These are phyloP conservation scores for Heliocidaris erythrogramma DNA, from an alignment of 35 echinoderm and acorn worm genomes.

Conservation along the genomic window DNA sequence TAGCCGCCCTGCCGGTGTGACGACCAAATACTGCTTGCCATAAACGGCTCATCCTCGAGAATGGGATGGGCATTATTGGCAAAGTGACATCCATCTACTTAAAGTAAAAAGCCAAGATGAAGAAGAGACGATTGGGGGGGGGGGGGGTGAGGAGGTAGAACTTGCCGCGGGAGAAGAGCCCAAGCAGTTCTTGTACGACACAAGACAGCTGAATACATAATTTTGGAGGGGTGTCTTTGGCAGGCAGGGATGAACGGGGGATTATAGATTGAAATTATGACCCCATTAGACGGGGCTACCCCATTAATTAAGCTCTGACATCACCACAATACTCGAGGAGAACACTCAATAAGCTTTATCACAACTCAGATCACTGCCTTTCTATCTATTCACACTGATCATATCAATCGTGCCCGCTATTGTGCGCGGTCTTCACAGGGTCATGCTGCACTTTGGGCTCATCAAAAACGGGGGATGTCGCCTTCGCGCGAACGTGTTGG, in stretches of 20 bases:
- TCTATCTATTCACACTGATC: constrained; percentile 27
- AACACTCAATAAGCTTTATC: constrained; percentile 39
- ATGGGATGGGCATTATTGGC: constrained; percentile 40
- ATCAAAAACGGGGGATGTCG: constrained; percentile 31
- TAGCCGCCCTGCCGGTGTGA: constrained; percentile 36
- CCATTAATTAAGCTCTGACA: constrained; percentile 48
- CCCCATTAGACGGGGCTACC: constrained; percentile 41
- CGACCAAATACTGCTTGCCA: constrained; percentile 7
- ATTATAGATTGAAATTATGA: constrained; percentile 56
- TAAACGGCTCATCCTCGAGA: constrained; percentile 47
- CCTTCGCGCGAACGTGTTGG: neutral
- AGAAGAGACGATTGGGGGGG: neutral
- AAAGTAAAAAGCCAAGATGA: neutral
- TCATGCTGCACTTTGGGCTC: constrained; percentile 43
- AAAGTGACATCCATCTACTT: constrained; percentile 43
- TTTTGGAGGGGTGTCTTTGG: constrained; percentile 26
- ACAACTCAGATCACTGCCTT: constrained; percentile 29
- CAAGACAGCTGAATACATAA: constrained; percentile 54
- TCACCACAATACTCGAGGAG: constrained; percentile 18
- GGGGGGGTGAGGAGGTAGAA: neutral
- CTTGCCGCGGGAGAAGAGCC: constrained; percentile 27
- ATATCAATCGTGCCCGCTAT: neutral
- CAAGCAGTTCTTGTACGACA: constrained; percentile 38
- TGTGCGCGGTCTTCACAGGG: neutral
- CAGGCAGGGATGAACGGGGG: constrained; percentile 14